Percentiles rank a stretch among this genome's conserved stretches.
These are phyloP conservation scores for Valencia hispanica DNA, from an alignment of 2,797 vertebrate genomes.

Conservation along the genomic window DNA sequence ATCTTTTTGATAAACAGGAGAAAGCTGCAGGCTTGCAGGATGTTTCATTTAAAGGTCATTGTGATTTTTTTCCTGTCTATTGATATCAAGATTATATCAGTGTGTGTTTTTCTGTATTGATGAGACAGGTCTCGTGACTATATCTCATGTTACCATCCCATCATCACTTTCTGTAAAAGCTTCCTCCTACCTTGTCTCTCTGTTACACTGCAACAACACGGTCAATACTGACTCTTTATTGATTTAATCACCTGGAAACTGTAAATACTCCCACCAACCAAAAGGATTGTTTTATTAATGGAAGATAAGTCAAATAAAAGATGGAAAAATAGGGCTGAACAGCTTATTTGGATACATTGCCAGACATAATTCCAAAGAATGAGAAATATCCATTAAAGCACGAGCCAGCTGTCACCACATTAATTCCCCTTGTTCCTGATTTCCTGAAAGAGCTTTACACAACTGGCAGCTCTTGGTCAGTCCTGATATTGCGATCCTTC, in stretches of 20 bases:
- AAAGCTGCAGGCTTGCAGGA: slow-evolving; percentile 30
- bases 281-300: not conserved
- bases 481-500: slow-evolving; percentile 18
- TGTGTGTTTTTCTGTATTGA: slow-evolving; percentile 24
- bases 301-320: slow-evolving; percentile 4
- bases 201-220: slow-evolving; percentile 44
- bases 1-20: slow-evolving; percentile 40
- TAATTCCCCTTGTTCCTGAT: slow-evolving; percentile 41
- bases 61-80: slow-evolving; percentile 40
- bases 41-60: slow-evolving; percentile 60
- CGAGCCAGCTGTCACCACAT: slow-evolving; percentile 49
- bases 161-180: slow-evolving; percentile 74
- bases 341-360: slow-evolving; percentile 33
- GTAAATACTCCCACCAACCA: slow-evolving; percentile 6
- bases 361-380: slow-evolving; percentile 35
- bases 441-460: slow-evolving; percentile 41
- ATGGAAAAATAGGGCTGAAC: slow-evolving; percentile 8
- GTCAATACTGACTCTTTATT: slow-evolving; percentile 28
- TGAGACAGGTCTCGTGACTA: slow-evolving; percentile 45
- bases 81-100: slow-evolving; percentile 36
- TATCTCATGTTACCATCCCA: slow-evolving; percentile 72
- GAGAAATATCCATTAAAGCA: slow-evolving; percentile 52
- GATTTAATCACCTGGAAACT: slow-evolving; percentile 27
- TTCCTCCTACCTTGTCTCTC: slow-evolving; percentile 58
- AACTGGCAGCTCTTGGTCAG: slow-evolving; percentile 21